Evolutionary conservation across 2,797 vertebrate species (phyloP), one percentile per base, ranked within the genome.

Genomic region (Knipowitschia caucasica): DNA sequence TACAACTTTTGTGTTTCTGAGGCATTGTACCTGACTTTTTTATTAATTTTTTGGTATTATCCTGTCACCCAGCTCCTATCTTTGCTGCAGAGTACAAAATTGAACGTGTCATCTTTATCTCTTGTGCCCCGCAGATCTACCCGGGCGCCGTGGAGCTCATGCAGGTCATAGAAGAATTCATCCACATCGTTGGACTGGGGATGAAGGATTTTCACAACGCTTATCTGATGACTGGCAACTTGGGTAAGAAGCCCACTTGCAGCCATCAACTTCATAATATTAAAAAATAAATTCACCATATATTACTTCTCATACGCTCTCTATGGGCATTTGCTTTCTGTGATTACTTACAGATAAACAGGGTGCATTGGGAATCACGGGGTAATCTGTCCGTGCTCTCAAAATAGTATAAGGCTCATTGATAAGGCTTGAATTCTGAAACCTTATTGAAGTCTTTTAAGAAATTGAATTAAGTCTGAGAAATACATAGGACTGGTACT

Each of bases 191-290:
- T 77, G 97, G 97, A 82, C 83, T 98, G 89, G 95, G 96, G 79
- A 99, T 99, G 96, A 98, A 98, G 91, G 96, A 98, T 89, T 99
- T 99, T 91, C 94, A 99, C 89, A 99, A 98, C 82, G 94, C 95
- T 69, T 99, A 99, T 81, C 84, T 99, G 90, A 99, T 98, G 95
- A 99, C 95, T 69, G 97, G 96, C 86, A 99, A 99, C 93, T 86
- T 99, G 91, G 97, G 97, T 99, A 93, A 94, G 93, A 69, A 83
- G 69, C 82, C 15, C 42, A 1, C 42, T 36, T 25, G 1, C 6
- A 4, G 21, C 56, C 24, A 30, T 25, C 43, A 50, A 27, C 15
- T 9, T 0, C 56, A 18, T 20, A 70, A 44, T 50, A 66, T 0
- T n/a, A n/a, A n/a, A n/a, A n/a, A n/a, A n/a, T n/a, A n/a, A 1